Conservation (phyloP, 1,140 invertebrate genomes). For the Euwallacea similis region DNA sequence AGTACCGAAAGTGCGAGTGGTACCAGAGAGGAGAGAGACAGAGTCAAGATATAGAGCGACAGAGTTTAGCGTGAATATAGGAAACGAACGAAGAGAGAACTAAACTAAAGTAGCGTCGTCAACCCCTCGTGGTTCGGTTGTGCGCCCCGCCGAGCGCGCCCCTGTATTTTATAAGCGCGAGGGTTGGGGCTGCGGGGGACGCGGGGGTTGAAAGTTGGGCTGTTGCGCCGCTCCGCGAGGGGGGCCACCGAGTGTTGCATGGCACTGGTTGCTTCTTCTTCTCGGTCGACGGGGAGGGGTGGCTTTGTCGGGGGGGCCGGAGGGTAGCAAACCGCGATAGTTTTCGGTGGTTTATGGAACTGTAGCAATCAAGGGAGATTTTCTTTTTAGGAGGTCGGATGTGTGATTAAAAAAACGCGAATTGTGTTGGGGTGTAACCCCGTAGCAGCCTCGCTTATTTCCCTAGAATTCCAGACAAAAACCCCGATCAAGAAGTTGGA, state of each 20-base stretch:
- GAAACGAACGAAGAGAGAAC: slow-evolving; percentile 33
- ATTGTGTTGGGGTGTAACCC: too few species aligned
- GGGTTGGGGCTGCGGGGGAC: slow-evolving; percentile 11
- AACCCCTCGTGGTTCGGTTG: slow-evolving; percentile 39
- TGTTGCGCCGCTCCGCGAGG: slow-evolving; percentile 22
- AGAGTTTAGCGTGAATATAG: slow-evolving; percentile 27
- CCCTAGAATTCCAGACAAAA: too few species aligned
- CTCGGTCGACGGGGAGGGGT: slow-evolving; percentile 16
- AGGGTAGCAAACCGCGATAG: too few species aligned
- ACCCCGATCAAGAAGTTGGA: too few species aligned
- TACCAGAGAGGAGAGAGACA: slow-evolving; percentile 19
- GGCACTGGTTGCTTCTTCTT: slow-evolving; percentile 39
- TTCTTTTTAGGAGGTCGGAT: too few species aligned
- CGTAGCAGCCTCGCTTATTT: too few species aligned
- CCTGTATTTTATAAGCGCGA: slow-evolving; percentile 29
- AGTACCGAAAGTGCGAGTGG: background rate
- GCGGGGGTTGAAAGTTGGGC: slow-evolving; percentile 24
- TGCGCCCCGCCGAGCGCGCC: slow-evolving; percentile 27
- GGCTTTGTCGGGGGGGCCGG: background rate
- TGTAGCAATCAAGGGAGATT: too few species aligned
- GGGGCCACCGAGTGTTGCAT: slow-evolving; percentile 22
- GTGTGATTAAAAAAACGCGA: too few species aligned
- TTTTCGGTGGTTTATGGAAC: too few species aligned
- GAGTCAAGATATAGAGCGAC: slow-evolving; percentile 13
- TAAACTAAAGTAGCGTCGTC: slow-evolving; percentile 38